These are phyloP conservation scores for Odontesthes bonariensis DNA, from an alignment of 2,113 vertebrate species.

Conservation along the genomic window DNA sequence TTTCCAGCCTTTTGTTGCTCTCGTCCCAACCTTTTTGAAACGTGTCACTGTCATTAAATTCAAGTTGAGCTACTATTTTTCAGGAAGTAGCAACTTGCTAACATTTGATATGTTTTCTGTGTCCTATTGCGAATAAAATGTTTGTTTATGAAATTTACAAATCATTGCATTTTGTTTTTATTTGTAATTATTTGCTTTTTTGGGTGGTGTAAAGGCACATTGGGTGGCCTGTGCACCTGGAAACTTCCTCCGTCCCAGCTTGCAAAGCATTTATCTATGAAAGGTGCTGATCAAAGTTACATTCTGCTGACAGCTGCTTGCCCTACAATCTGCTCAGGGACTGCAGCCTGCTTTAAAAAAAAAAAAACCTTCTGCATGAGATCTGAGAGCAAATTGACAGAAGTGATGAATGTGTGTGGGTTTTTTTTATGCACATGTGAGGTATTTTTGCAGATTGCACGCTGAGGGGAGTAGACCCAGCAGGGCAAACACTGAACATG, in stretches of 20 bases:
- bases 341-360: slow-evolving; percentile 24
- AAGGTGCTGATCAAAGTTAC: slow-evolving; percentile 44
- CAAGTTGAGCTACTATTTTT: no score
- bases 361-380: slow-evolving; percentile 1
- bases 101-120: no score
- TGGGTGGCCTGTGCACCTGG: slow-evolving; percentile 38
- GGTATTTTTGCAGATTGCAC: slow-evolving; percentile 25
- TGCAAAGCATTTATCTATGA: slow-evolving; percentile 29
- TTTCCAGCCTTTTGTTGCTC: no score
- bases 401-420: slow-evolving; percentile 35
- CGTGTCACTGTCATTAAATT: no score
- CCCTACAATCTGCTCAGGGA: slow-evolving; percentile 42
- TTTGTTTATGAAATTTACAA: no score
- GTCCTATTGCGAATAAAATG: no score
- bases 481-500: slow-evolving; percentile 4
- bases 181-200: no score
- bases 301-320: slow-evolving; percentile 32
- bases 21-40: no score
- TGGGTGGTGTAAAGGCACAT: slow-evolving; percentile 14
- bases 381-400: slow-evolving; percentile 37
- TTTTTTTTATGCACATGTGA: slow-evolving; percentile 18
- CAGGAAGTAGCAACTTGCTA: no score
- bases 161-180: no score
- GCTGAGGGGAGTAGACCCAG: slow-evolving; percentile 12
- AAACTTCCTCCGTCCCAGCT: slow-evolving; percentile 25